Evolutionary conservation across 2,797 vertebrate genomes (phyloP).

Genomic region (Ficedula albicollis): DNA sequence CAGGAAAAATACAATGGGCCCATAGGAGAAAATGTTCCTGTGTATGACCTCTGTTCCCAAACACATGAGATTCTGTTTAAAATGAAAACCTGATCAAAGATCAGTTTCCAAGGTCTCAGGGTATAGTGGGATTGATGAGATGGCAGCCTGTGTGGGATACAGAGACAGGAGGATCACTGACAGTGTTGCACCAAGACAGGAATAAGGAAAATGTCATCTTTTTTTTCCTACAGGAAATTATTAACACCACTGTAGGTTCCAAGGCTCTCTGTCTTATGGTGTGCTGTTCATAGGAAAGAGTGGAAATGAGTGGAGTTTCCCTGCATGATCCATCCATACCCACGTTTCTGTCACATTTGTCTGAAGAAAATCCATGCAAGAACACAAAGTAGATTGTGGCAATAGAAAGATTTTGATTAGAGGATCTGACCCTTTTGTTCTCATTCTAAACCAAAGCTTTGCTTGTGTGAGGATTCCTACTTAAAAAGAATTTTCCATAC

Average conservation of each 20-base stretch:
- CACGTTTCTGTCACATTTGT: neutral
- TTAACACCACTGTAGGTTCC: neutral
- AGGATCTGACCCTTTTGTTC: neutral
- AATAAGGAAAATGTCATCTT: neutral
- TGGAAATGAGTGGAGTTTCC: neutral
- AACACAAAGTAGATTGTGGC: neutral
- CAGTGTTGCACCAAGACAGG: neutral
- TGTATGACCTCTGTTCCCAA: neutral
- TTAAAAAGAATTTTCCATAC: neutral
- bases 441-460: neutral
- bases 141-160: neutral
- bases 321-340: neutral
- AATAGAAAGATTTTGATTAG: neutral
- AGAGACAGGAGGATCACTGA: neutral
- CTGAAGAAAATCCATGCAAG: neutral
- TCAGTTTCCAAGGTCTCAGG: neutral
- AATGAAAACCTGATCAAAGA: neutral
- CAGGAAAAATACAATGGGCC: neutral
- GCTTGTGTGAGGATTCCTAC: neutral
- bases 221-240: neutral
- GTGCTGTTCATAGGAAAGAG: neutral
- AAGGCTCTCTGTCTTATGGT: neutral
- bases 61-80: neutral
- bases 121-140: neutral
- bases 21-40: neutral